Base-by-base conservation (phyloP, 1,140 invertebrate genomes). In the Pseudachorutes palmiensis region DNA sequence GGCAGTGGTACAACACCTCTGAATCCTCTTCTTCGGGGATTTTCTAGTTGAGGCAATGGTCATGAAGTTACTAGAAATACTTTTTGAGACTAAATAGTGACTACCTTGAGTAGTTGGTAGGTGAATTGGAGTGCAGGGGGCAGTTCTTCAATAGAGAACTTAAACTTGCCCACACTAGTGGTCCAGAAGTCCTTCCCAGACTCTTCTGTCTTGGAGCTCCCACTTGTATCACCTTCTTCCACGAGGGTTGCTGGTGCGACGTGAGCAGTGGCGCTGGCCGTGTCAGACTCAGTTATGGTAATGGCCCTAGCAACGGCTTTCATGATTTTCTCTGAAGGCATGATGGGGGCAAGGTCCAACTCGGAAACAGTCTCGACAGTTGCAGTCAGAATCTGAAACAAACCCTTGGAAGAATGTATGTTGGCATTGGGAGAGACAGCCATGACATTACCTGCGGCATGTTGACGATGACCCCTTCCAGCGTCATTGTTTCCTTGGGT, bases 61-160 rank as follows among this genome's bases (percentile, higher is more conserved):
- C 14, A 5, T 60, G 2, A 60, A 28, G 12, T 3, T 9, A 26
- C 5, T 30, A 12, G 31, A 28, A 16, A 9, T 5, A 5, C 26
- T 60, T 22, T 30, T 30, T 29, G 5, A 14, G 26, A 48, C 26
- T 3, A 41, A 59, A 14, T 60, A 16, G n/a, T 36, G 33, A 49
- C 16, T 24, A 94, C 92, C 83, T 91, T 89, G 12, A 97, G 77
- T 2, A 98, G 78, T 76, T 91, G 88, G 78, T 95, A 88, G 71
- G 96, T 91, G 58, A 97, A 90, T 76, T 97, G 94, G 57, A 98
- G 78, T 66, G 94, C 88, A 68, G 94, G 86, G 0, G 95, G 94
- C 71, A 99, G 80, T 75, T 93, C 88, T n/a, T 93, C 89, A 19
- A 98, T 86, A 57, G 82, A 84, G 79, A 97, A 95, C 75, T 89